phyloP scores from a whole-genome alignment of 2,113 vertebrate genomes.

The Sapajus apella region DNA sequence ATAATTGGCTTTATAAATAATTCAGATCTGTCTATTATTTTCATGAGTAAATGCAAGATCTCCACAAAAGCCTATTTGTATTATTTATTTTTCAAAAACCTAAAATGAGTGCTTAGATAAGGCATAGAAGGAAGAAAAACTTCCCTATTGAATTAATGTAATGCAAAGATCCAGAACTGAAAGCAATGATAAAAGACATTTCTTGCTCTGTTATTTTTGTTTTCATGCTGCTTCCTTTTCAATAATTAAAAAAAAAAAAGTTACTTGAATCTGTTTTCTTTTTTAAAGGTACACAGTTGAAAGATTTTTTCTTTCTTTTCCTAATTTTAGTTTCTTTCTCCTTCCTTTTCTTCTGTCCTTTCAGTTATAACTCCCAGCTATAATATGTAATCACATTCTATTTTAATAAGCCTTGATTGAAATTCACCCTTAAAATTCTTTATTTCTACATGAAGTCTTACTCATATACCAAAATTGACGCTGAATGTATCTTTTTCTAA shows the following conservation, averaged over 20 bases:
- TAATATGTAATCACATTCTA: background rate
- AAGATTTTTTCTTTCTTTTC: background rate
- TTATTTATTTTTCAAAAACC: constrained; percentile 61
- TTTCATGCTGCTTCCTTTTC: constrained; percentile 35
- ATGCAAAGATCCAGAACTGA: constrained; percentile 48
- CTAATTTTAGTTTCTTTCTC: background rate
- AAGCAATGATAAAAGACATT: constrained; percentile 42
- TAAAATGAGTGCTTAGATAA: constrained; percentile 58
- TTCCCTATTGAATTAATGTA: constrained; percentile 34
- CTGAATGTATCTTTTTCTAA: background rate
- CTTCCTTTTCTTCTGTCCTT: background rate
- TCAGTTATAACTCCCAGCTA: background rate
- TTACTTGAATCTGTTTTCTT: background rate
- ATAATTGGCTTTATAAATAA: constrained; percentile 56
- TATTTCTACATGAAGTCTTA: constrained; percentile 21
- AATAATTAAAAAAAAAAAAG: constrained; percentile 31
- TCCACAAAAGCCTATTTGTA: constrained; percentile 46
- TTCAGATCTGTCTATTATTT: constrained; percentile 50
- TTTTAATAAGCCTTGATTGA: constrained; percentile 35
- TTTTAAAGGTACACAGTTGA: background rate
- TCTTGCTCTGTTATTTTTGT: constrained; percentile 43
- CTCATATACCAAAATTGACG: background rate
- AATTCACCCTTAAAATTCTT: background rate
- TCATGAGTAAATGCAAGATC: constrained; percentile 54
- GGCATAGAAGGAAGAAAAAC: background rate